Base-by-base conservation (phyloP, 2,113 vertebrate genomes). In the Setophaga petechia region DNA sequence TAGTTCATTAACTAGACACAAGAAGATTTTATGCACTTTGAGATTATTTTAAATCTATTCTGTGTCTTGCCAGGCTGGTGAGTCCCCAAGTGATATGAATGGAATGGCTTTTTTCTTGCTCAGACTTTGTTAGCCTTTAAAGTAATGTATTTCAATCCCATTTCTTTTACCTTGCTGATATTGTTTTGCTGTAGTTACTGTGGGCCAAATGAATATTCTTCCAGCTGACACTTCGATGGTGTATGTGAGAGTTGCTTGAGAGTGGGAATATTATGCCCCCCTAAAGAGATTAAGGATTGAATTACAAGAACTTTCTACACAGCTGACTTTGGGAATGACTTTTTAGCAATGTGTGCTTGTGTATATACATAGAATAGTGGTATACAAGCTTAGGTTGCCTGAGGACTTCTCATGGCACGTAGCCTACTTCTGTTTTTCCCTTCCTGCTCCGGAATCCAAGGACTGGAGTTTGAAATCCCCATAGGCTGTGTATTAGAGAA, bases 241-340 rank as follows among this genome's bases (percentile, higher is more conserved):
- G 5, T 89, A 61, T 91, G 14, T 25, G 59, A 72, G 57, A 46
- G 75, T 37, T 90, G 58, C 59, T 83, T n/a, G 31, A 49, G 63
- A 90, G 58, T 39, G 41, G 90, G 85, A 93, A 90, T 96, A 80
- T 80, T 92, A 69, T 73, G 87, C 87, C 87, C 20, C 25, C 13
- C 49, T 95, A 41, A 83, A 96, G 88, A 73, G 88, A 77, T 86
- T 51, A 69, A 69, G 83, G 94, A 90, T 96, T 96, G 72, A 88
- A 43, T 96, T 97, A 96, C 92, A 88, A 86, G 94, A 83, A 74
- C 85, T 93, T 83, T 95, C 46, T 93, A 74, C 79, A 27, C 79
- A 92, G 96, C 88, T 97, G 96, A 93, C 72, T 96, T 80, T 63
- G 51, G 59, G 65, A 90, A 54, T 94, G 96, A 95, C 95, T 96